Percentiles rank a stretch among this genome's conserved stretches.
Evolutionary conservation across 2,797 vertebrate species (phyloP).

Genomic region (Momotus momota): DNA sequence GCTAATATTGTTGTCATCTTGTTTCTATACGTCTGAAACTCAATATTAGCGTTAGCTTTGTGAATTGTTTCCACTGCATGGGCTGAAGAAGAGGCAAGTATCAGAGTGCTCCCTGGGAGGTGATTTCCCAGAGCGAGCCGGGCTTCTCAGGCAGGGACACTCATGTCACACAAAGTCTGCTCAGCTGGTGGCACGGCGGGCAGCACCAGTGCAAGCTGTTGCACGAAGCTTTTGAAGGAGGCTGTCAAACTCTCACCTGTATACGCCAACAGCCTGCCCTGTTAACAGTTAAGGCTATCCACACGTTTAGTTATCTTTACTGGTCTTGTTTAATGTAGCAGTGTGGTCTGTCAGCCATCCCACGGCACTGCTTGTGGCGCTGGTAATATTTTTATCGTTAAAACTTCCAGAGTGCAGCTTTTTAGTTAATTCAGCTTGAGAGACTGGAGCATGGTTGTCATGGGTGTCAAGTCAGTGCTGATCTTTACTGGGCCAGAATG

Average conservation of each 20-base stretch:
- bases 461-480: neutral
- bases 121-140: neutral
- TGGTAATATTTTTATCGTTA: neutral
- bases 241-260: neutral
- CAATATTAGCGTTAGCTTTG: neutral
- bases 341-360: neutral
- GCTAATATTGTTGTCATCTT: accelerated
- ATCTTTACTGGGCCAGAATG: neutral
- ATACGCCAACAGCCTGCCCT: neutral
- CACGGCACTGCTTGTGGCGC: neutral
- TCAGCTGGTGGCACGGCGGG: neutral
- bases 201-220: neutral
- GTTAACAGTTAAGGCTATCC: neutral
- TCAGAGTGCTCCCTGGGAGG: neutral
- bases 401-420: neutral
- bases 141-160: neutral
- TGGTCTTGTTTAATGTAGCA: neutral
- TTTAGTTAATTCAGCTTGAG: neutral
- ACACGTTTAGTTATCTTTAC: neutral
- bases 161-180: neutral
- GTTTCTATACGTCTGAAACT: neutral
- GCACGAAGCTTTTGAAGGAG: neutral
- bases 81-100: neutral
- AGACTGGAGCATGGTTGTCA: neutral
- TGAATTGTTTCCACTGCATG: neutral